Evolutionary conservation across 1,140 invertebrate genomes (phyloP).

Genomic region (Drosophila kepulauana): DNA sequence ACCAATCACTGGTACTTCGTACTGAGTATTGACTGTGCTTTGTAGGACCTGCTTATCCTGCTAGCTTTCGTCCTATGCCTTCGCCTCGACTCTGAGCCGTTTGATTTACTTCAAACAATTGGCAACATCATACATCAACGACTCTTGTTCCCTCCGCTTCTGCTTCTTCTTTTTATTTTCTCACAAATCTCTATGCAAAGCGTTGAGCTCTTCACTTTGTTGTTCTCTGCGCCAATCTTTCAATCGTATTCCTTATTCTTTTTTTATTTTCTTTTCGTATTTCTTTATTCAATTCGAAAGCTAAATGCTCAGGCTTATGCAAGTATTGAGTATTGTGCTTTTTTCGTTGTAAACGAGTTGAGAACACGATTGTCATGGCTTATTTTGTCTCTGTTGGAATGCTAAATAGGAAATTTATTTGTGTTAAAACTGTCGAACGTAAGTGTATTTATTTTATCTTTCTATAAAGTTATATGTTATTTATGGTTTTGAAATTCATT

Average conservation of each 20-base stretch:
- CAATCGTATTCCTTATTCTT: constrained; percentile 29
- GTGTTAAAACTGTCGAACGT: neutral
- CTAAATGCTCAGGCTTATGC: neutral
- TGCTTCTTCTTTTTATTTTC: constrained; percentile 32
- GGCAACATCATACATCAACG: constrained; percentile 83
- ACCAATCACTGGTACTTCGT: constrained; percentile 2
- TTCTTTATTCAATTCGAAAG: constrained; percentile 4
- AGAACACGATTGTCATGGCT: constrained; percentile 1
- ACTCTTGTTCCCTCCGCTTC: constrained; percentile 45
- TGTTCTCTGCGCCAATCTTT: constrained; percentile 21
- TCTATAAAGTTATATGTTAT: neutral
- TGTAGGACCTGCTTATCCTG: constrained; percentile 52
- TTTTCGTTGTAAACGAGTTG: constrained; percentile 9
- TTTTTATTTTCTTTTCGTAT: constrained; percentile 3
- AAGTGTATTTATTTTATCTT: neutral
- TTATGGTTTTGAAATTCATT: neutral
- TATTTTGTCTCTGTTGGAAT: neutral
- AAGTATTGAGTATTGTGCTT: neutral
- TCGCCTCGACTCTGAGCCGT: constrained; percentile 50
- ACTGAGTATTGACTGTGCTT: constrained; percentile 56
- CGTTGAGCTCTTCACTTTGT: constrained; percentile 29
- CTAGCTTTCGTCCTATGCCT: constrained; percentile 18
- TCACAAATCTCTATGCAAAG: constrained; percentile 65
- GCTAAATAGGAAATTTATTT: neutral
- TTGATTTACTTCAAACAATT: constrained; percentile 84